Conservation (phyloP, 1,140 invertebrate species). For the Physella acuta region DNA sequence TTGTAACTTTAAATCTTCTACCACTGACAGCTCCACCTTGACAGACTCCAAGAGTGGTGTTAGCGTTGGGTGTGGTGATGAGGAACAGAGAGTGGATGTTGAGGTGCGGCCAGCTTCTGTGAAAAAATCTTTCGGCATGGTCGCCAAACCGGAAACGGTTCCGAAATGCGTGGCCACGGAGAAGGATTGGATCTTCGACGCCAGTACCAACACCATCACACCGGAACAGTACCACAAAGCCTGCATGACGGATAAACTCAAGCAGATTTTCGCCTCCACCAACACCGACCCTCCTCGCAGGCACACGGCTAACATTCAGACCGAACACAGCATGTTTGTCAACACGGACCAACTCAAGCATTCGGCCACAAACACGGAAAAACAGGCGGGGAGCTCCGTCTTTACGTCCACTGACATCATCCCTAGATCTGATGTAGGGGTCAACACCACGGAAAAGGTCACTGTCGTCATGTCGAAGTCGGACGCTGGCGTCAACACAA, state of each 20-base stretch:
- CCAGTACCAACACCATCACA: constrained; percentile 47
- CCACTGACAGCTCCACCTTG: constrained; percentile 32
- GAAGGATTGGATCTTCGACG: constrained; percentile 49
- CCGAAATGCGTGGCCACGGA: constrained; percentile 47
- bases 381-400: constrained; percentile 29
- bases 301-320: constrained; percentile 34
- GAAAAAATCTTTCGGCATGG: constrained; percentile 43
- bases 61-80: constrained; percentile 46
- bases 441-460: constrained; percentile 19
- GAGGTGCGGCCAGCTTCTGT: constrained; percentile 39
- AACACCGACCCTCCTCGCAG: constrained; percentile 46
- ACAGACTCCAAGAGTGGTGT: constrained; percentile 31
- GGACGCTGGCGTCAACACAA: constrained; percentile 11
- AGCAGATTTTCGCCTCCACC: constrained; percentile 37
- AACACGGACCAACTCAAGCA: constrained; percentile 44
- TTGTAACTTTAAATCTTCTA: constrained; percentile 40
- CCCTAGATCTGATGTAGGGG: constrained; percentile 26
- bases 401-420: constrained; percentile 37
- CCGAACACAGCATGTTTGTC: constrained; percentile 48
- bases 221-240: constrained; percentile 46
- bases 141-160: constrained; percentile 42
- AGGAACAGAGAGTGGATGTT: constrained; percentile 45
- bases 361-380: constrained; percentile 46
- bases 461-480: constrained; percentile 32
- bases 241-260: constrained; percentile 50